Conservation (phyloP, 53 echinoderm and acorn worm genomes). For the Temnopleurus reevesii region DNA sequence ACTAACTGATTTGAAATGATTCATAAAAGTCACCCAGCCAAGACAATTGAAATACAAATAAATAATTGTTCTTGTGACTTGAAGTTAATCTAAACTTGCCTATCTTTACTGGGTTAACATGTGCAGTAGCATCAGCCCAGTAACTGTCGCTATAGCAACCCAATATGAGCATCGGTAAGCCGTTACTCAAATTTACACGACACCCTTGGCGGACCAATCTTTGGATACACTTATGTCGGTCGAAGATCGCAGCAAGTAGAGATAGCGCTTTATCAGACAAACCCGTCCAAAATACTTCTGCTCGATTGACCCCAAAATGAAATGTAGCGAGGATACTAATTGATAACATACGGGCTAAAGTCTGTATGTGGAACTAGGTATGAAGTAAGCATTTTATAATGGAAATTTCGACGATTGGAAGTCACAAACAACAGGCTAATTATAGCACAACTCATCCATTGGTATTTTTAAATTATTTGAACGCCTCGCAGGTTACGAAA, state of each 20-base stretch:
- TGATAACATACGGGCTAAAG: too few species aligned
- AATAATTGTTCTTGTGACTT: too few species aligned
- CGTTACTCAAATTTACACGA: slow-evolving; percentile 40
- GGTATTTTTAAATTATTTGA: too few species aligned
- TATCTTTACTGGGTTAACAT: slow-evolving; percentile 5
- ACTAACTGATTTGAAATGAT: too few species aligned
- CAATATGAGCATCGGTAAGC: slow-evolving; percentile 3
- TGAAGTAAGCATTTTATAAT: background rate
- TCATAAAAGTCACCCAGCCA: too few species aligned
- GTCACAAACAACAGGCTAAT: too few species aligned
- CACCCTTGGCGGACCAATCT: slow-evolving; percentile 8
- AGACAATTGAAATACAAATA: too few species aligned
- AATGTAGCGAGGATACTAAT: slow-evolving; percentile 9
- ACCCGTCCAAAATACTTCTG: background rate
- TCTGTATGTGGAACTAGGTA: background rate
- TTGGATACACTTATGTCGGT: slow-evolving; percentile 13
- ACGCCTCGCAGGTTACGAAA: too few species aligned
- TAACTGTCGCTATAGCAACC: background rate
- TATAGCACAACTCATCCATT: too few species aligned
- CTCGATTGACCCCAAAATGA: slow-evolving; percentile 27
- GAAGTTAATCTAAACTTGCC: too few species aligned
- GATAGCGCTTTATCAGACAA: slow-evolving; percentile 37
- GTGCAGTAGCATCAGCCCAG: slow-evolving; percentile 27
- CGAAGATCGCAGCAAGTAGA: slow-evolving; percentile 19
- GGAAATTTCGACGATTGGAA: too few species aligned